These are phyloP conservation scores for Eleutherodactylus coqui DNA, from an alignment of 2,797 vertebrate species.

Conservation along the genomic window DNA sequence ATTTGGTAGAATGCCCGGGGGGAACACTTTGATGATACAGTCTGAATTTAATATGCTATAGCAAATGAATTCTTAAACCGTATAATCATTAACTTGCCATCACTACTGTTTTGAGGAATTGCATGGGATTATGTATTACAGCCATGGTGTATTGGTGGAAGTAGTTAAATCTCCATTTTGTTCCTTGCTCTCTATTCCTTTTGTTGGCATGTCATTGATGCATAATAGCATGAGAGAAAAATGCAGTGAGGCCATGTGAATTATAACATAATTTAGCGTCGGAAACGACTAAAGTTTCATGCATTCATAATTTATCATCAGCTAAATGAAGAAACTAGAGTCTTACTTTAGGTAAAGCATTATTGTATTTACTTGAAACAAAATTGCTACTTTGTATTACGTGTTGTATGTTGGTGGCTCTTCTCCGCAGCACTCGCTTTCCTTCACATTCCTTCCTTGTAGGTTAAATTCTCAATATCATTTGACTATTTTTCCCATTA, in stretches of 20 bases:
- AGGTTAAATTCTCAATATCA: no score
- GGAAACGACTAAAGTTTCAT: slow-evolving; percentile 3
- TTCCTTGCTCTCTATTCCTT: slow-evolving; percentile 33
- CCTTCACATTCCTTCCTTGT: no score
- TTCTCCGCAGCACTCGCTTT: background rate
- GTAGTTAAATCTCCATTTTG: slow-evolving; percentile 32
- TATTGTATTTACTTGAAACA: background rate
- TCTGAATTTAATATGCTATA: slow-evolving; percentile 70
- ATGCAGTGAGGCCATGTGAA: slow-evolving; percentile 5
- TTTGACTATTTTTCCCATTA: background rate
- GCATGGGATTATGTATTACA: slow-evolving; percentile 65
- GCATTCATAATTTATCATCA: slow-evolving; percentile 21
- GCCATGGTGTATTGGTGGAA: slow-evolving; percentile 55
- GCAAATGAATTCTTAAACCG: slow-evolving; percentile 69
- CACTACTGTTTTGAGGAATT: slow-evolving; percentile 68
- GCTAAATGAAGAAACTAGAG: slow-evolving; percentile 21
- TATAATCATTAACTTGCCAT: slow-evolving; percentile 73
- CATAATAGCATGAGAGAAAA: background rate
- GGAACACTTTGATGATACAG: slow-evolving; percentile 67
- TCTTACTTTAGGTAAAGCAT: background rate
- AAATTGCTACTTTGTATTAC: background rate
- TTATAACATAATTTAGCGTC: slow-evolving; percentile 31
- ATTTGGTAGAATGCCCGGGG: slow-evolving; percentile 66
- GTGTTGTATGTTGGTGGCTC: background rate
- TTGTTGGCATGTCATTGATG: slow-evolving; percentile 53